These are phyloP conservation scores for Listronotus bonariensis DNA, from an alignment of 1,140 invertebrate genomes.

Conservation along the genomic window DNA sequence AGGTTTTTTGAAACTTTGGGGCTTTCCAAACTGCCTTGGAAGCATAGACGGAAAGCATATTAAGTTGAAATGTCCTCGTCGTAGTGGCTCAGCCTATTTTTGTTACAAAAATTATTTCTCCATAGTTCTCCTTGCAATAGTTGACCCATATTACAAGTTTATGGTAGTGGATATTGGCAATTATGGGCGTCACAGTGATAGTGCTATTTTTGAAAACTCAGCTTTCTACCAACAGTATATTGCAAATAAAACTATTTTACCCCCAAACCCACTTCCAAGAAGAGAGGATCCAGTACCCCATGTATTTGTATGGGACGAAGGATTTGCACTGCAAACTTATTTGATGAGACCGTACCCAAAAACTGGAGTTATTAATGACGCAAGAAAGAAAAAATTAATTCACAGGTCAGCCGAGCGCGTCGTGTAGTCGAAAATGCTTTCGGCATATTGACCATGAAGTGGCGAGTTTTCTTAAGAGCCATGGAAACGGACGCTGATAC, in stretches of 20 bases:
- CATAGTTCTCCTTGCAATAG: constrained; percentile 54
- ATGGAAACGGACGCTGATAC: constrained; percentile 38
- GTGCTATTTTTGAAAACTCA: constrained; percentile 47
- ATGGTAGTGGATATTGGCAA: constrained; percentile 54
- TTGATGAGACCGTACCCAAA: constrained; percentile 47
- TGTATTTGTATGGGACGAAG: constrained; percentile 55
- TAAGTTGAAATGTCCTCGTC: constrained; percentile 50
- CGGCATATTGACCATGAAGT: no score
- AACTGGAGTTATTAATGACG: constrained; percentile 8
- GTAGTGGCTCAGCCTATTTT: constrained; percentile 52
- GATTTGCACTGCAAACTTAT: constrained; percentile 51
- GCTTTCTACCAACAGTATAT: constrained; percentile 44
- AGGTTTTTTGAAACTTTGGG: constrained; percentile 39
- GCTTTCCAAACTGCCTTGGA: constrained; percentile 54
- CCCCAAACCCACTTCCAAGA: constrained; percentile 38
- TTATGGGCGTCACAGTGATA: constrained; percentile 54
- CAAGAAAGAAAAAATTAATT: constrained; percentile 46
- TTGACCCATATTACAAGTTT: constrained; percentile 57
- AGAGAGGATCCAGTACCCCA: constrained; percentile 44
- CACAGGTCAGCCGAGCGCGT: constrained; percentile 48
- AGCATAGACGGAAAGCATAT: constrained; percentile 58
- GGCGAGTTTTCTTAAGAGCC: constrained; percentile 45
- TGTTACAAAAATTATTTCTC: constrained; percentile 57
- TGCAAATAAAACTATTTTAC: constrained; percentile 39
- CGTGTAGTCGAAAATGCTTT: no score